Evolutionary conservation across 2,113 vertebrate genomes (phyloP).

Genomic region (Acrocephalus kingi): DNA sequence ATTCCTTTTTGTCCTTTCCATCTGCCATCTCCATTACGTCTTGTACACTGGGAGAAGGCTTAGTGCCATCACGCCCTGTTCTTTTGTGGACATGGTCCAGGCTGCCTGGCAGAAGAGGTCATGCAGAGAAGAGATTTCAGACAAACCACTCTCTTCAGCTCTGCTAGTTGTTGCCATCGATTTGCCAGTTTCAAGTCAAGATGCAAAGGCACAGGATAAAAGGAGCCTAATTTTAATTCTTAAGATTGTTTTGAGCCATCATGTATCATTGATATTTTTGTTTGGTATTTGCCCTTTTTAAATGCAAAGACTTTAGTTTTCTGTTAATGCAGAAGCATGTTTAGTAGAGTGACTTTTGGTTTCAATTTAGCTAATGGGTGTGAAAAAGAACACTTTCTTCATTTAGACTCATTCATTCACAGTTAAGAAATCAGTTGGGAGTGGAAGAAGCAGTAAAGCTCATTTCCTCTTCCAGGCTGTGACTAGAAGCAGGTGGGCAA

Average conservation of each 20-base stretch:
- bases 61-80: neutral
- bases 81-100: neutral
- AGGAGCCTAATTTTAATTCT: neutral
- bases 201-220: neutral
- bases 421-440: constrained; percentile 41
- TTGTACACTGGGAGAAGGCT: neutral
- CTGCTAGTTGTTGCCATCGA: neutral
- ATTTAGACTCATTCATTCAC: constrained; percentile 24
- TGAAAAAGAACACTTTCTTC: constrained; percentile 34
- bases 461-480: constrained; percentile 37
- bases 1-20: neutral
- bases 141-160: neutral
- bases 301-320: constrained; percentile 16
- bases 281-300: neutral
- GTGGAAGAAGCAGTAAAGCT: constrained; percentile 44
- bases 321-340: neutral
- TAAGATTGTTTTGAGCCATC: neutral
- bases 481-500: constrained; percentile 55
- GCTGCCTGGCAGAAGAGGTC: neutral
- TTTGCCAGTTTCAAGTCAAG: neutral
- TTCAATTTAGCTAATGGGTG: constrained; percentile 15
- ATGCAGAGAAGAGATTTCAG: neutral
- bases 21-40: neutral
- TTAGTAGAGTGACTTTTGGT: constrained; percentile 7
- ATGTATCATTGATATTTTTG: neutral